These are phyloP conservation scores for Dipodomys ordii DNA, from an alignment of 2,113 vertebrate genomes.

Conservation along the genomic window DNA sequence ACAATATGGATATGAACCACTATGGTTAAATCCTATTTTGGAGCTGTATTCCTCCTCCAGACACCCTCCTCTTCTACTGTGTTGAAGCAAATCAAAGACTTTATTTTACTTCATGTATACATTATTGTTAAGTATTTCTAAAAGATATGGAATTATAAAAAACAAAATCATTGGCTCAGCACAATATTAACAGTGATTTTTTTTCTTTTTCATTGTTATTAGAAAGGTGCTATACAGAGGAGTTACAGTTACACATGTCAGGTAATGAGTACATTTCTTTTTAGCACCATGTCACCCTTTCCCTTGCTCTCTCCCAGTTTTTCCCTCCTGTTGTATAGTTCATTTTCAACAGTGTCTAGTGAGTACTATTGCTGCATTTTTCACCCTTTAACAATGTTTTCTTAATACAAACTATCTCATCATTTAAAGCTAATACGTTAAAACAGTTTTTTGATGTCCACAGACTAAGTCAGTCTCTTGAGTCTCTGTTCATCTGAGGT, in stretches of 20 bases:
- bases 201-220: no score
- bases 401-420: constrained; percentile 3
- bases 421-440: background rate
- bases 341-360: no score
- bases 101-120: background rate
- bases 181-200: constrained; percentile 15
- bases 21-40: background rate
- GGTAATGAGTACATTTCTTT: no score
- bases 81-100: constrained; percentile 7
- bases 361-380: no score
- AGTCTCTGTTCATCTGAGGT: background rate
- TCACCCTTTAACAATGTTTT: background rate
- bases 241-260: no score
- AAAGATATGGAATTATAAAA: background rate
- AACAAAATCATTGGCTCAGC: background rate
- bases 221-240: no score
- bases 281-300: no score
- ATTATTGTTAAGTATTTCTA: background rate
- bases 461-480: background rate
- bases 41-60: background rate
- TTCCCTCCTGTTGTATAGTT: no score
- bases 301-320: no score
- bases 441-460: background rate
- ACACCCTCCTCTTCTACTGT: background rate
- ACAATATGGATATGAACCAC: background rate